Evolutionary conservation across 1,140 invertebrate genomes (phyloP), one percentile per base, ranked within the genome.

Genomic region (Cylas formicarius): DNA sequence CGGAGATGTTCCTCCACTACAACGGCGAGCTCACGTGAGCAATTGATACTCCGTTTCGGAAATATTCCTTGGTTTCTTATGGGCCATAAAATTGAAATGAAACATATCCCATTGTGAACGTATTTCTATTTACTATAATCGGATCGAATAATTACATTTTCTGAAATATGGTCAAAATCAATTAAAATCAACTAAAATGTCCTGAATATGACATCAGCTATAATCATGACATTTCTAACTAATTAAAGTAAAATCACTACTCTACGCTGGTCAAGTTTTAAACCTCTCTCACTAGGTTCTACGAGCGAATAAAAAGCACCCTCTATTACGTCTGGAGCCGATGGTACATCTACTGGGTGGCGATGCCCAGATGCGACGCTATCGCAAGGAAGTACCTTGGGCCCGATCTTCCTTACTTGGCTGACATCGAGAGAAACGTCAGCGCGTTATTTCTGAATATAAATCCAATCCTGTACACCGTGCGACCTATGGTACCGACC

Each of bases 391-490:
- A 66, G 44, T 44, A 64, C 52, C 70, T 72, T 50, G 71, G 67
- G 3, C 17, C 53, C 1, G 50, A 64, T 38, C 45, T 62, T n/a
- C 69, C 72, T 0, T 49, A 62, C 26, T 51, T 75, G 4, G 56
- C 61, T 1, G 68, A 76, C 23, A 48, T 77, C 9, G 58, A 64
- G 22, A 61, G 60, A 29, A 71, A 72, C 56, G 57, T 71, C 1
- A 69, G 70, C 39, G 52, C 79, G 50, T 26, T 76, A 8, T 68
- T 80, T 42, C 34, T 69, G 0, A 73, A 72, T 53, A 57, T 56
- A 5, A 65, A 74, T 60, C 65, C 67, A 0, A 57, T 67, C 18
- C 61, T 71, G 42, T 57, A 66, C 35, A 60, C 65, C 18, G 64
- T 67, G 28, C 58, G 67, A 26, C 67, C 74, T 3, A 60, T 65